Conservation (phyloP, 2,113 vertebrate species). For the Tenebrosternarchus preto region DNA sequence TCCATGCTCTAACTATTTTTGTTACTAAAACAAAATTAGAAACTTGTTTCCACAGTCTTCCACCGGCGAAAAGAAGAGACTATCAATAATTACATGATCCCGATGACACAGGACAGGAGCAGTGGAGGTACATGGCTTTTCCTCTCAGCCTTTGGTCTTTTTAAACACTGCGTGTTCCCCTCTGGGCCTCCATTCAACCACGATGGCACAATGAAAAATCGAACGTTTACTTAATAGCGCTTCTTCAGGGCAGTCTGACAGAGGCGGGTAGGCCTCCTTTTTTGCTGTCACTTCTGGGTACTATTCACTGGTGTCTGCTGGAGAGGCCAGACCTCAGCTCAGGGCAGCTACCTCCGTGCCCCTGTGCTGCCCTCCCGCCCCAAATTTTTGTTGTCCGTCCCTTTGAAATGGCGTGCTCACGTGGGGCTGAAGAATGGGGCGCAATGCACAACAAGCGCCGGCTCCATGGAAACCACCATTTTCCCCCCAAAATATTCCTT, state of each 20-base stretch:
- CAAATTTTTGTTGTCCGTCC: slow-evolving; percentile 76
- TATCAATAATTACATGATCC: slow-evolving; percentile 88
- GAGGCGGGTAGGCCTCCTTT: slow-evolving; percentile 72
- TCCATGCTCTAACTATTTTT: slow-evolving; percentile 70
- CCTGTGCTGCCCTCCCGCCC: slow-evolving; percentile 70
- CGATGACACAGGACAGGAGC: slow-evolving; percentile 61
- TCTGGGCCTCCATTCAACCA: slow-evolving; percentile 53
- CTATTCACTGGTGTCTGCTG: slow-evolving; percentile 73
- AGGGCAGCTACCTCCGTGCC: slow-evolving; percentile 79
- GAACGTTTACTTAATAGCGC: slow-evolving; percentile 74
- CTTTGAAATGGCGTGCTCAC: slow-evolving; percentile 81
- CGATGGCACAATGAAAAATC: slow-evolving; percentile 71
- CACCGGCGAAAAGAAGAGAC: slow-evolving; percentile 82
- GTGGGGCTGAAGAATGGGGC: slow-evolving; percentile 80
- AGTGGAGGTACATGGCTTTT: slow-evolving; percentile 55
- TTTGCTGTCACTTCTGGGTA: slow-evolving; percentile 73
- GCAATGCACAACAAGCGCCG: slow-evolving; percentile 84
- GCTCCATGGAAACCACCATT: slow-evolving; percentile 92
- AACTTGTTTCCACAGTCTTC: slow-evolving; percentile 66
- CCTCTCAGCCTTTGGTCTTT: slow-evolving; percentile 50
- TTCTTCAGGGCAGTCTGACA: slow-evolving; percentile 75
- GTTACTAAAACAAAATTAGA: slow-evolving; percentile 67
- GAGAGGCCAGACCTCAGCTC: slow-evolving; percentile 67
- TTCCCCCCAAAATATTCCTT: slow-evolving; percentile 89
- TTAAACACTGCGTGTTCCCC: slow-evolving; percentile 40